A percentile compares a stretch with the other conserved stretches of the same genome.
phyloP scores from a whole-genome alignment of 2,888 invertebrate species.

The Formica aserva region DNA sequence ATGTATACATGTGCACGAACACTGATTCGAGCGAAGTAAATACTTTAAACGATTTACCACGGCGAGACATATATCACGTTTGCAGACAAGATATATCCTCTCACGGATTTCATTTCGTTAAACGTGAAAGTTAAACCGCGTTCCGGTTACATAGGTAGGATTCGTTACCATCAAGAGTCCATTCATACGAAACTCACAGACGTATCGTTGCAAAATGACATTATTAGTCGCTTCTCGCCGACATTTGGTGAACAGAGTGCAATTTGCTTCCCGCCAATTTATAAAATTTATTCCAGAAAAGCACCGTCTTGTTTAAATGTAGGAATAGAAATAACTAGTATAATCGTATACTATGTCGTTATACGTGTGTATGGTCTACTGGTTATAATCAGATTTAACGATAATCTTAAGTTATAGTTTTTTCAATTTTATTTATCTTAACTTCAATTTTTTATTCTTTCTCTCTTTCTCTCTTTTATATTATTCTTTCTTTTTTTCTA shows the following conservation, averaged over 20 bases:
- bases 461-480: no score
- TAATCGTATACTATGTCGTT: background rate
- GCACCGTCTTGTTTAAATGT: background rate
- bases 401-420: background rate
- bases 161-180: constrained; percentile 44
- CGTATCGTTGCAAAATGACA: constrained; percentile 38
- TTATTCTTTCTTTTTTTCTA: background rate
- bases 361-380: no score
- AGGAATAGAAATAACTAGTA: background rate
- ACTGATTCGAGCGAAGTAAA: constrained; percentile 11
- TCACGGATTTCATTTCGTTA: constrained; percentile 38
- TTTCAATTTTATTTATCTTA: background rate
- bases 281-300: constrained; percentile 24
- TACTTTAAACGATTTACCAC: constrained; percentile 41
- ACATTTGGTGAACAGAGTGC: background rate
- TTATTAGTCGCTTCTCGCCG: constrained; percentile 22
- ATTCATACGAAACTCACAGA: constrained; percentile 43
- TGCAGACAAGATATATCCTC: constrained; percentile 3
- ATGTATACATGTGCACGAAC: background rate
- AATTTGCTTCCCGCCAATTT: constrained; percentile 15
- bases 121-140: constrained; percentile 37
- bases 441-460: background rate
- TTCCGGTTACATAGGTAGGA: constrained; percentile 39
- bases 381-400: background rate
- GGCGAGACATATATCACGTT: constrained; percentile 13